phyloP scores from a whole-genome alignment of 2,797 vertebrate species.

The Epinephelus malabaricus region DNA sequence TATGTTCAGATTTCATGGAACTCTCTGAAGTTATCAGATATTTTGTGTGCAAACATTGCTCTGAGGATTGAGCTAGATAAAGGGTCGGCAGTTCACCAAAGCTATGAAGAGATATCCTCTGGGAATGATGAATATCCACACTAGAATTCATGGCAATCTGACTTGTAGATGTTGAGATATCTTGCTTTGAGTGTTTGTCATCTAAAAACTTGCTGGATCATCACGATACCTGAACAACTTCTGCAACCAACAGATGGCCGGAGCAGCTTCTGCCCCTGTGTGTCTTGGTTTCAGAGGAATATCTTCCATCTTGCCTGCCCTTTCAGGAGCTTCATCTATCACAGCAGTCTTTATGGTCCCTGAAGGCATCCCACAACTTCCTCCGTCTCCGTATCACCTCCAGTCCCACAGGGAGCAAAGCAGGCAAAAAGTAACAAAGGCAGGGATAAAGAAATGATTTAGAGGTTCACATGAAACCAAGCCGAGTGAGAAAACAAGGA shows the following conservation, averaged over 20 bases:
- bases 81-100: neutral
- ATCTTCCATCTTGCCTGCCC: neutral
- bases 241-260: neutral
- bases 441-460: neutral
- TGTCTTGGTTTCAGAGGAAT: neutral
- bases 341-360: too few relatives aligned
- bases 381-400: neutral
- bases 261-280: neutral
- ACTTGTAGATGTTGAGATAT: too few relatives aligned
- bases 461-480: neutral
- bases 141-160: too few relatives aligned
- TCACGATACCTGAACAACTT: too few relatives aligned
- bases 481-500: neutral
- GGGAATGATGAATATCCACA: too few relatives aligned
- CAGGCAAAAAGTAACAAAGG: neutral
- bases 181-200: too few relatives aligned
- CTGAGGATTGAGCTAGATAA: neutral
- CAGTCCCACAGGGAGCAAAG: neutral
- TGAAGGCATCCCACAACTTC: neutral
- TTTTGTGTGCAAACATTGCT: neutral
- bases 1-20: neutral
- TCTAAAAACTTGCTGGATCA: too few relatives aligned
- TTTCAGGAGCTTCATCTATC: too few relatives aligned
- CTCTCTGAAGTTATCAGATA: neutral
- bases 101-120: neutral